Evolutionary conservation across 2,797 vertebrate genomes (phyloP), one percentile per base, ranked within the genome.

Genomic region (Sciurus carolinensis): DNA sequence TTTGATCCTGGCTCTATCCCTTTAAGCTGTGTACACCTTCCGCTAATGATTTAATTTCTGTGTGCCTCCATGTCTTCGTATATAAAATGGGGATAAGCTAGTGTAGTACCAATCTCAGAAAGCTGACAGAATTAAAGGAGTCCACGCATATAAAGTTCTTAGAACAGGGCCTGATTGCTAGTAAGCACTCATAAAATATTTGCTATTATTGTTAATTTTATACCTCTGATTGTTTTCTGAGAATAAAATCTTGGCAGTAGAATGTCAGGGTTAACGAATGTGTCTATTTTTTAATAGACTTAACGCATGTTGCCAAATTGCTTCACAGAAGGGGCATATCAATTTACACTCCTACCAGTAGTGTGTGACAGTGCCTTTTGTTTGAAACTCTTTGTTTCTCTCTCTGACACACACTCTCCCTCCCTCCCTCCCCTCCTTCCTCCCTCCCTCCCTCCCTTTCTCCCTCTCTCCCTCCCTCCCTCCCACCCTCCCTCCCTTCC

Each of bases 201-300:
- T 79, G 39, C 30, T 81, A 24, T 87, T 94, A 26, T 82, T 90
- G 42, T 67, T 87, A 83, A 79, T 54, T 94, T 92, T 89, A 47
- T 52, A 47, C 76, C 28, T 80, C 24, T 87, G 26, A 90, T 75
- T 12, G 86, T 72, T 72, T 96, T 28, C 42, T 95, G 33, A 92
- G 33, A 30, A 89, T 75, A 76, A 90, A 87, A 52, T 71, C 82
- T 91, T 84, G n/a, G 20, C 57, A 47, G 22, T 69, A 71, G 13
- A 77, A 87, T 87, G 87, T 57, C 7, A 22, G 17, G 20, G 17
- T 52, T 79, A 88, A 90, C 7, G 62, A 26, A n/a, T 18, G 42
- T 33, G 54, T 88, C 44, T 87, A 10, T 88, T 90, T 83, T 59
- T 93, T 84, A 71, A 47, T 26, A 76, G 89, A 33, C 24, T 83